These are phyloP conservation scores for Rhagoletis pomonella DNA, from an alignment of 1,140 invertebrate species.

Conservation along the genomic window DNA sequence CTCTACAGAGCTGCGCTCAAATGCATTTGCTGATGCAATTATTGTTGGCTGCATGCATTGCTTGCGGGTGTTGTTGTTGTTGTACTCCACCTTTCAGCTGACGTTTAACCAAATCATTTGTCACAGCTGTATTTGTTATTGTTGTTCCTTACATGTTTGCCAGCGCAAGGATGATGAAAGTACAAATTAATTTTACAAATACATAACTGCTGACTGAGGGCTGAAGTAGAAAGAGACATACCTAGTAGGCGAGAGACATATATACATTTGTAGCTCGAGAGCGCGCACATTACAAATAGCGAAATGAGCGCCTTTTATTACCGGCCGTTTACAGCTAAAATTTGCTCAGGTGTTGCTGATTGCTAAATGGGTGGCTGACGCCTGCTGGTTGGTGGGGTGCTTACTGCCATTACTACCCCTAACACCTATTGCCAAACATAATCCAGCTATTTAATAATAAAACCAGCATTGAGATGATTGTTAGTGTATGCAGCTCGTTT, in stretches of 20 bases:
- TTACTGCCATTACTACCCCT: not conserved
- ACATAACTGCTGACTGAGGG: not conserved
- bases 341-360: not conserved
- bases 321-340: not conserved
- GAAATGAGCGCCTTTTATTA: not conserved
- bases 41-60: not conserved
- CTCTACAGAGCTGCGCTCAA: not conserved
- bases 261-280: not conserved
- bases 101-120: not conserved
- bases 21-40: slow-evolving; percentile 33
- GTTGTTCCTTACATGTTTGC: not conserved
- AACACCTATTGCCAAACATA: no score
- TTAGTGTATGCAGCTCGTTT: not conserved
- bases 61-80: not conserved
- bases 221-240: not conserved
- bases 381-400: not conserved
- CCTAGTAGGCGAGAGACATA: not conserved
- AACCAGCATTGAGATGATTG: no score
- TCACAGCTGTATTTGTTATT: not conserved
- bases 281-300: not conserved
- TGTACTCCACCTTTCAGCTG: not conserved
- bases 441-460: not conserved
- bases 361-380: not conserved
- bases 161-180: slow-evolving; percentile 40
- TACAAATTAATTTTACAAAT: slow-evolving; percentile 36